phyloP scores from a whole-genome alignment of 2,797 vertebrate species.

The Nasua narica region DNA sequence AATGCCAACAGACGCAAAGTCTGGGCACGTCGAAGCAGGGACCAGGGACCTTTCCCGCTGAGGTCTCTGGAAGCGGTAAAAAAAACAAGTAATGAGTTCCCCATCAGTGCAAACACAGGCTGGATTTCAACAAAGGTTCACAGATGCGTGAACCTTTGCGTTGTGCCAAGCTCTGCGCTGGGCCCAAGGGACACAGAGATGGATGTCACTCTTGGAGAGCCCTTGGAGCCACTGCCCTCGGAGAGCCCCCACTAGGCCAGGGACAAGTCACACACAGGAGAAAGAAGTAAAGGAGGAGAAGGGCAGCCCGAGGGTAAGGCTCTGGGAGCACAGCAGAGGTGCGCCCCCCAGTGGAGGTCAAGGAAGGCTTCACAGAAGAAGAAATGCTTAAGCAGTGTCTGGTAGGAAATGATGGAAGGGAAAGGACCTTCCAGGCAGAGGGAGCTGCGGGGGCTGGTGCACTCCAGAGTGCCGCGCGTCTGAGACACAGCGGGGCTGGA shows the following conservation, averaged over 20 bases:
- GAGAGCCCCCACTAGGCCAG: not conserved
- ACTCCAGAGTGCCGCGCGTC: not conserved
- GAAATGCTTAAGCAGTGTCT: not conserved
- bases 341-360: not conserved
- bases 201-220: not conserved
- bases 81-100: not conserved
- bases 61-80: not conserved
- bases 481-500: not conserved
- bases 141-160: not conserved
- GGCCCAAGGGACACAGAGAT: not conserved
- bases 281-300: not conserved
- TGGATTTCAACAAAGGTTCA: not conserved
- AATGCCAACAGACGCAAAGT: not conserved
- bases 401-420: not conserved
- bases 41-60: not conserved
- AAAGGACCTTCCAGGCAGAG: not conserved
- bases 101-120: not conserved
- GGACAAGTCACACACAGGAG: not conserved
- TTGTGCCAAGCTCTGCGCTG: not conserved
- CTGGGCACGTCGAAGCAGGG: not conserved
- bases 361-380: not conserved
- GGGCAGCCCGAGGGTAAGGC: not conserved
- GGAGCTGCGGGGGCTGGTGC: not conserved
- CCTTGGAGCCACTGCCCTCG: not conserved
- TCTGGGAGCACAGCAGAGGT: not conserved